These are phyloP conservation scores for Papilio xuthus DNA, from an alignment of 1,140 invertebrate genomes.

Conservation along the genomic window DNA sequence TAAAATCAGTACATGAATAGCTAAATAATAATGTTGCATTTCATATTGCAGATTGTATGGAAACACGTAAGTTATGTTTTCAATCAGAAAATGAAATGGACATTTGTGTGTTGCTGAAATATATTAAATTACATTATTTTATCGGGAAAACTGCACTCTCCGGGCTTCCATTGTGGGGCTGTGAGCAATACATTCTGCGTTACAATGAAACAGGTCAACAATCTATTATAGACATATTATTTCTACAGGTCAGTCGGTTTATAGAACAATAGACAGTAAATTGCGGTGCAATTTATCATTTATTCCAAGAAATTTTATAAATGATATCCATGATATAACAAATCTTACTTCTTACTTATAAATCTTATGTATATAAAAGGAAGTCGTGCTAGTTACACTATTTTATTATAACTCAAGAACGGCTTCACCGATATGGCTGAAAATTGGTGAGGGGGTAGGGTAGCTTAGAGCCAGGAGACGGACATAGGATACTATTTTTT, in stretches of 20 bases:
- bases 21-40: background rate
- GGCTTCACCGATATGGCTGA: too few species aligned
- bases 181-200: background rate
- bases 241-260: background rate
- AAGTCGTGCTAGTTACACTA: too few species aligned
- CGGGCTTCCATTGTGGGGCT: background rate
- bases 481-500: too few species aligned
- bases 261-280: background rate
- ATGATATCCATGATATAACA: background rate
- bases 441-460: too few species aligned
- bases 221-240: slow-evolving; percentile 4
- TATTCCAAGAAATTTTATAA: background rate
- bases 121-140: background rate
- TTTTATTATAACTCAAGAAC: too few species aligned
- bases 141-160: slow-evolving; percentile 9
- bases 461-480: too few species aligned
- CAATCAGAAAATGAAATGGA: slow-evolving; percentile 14
- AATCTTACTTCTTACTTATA: too few species aligned
- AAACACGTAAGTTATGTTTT: background rate
- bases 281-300: background rate
- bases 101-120: slow-evolving; percentile 12
- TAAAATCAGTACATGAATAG: background rate
- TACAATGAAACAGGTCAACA: slow-evolving; percentile 4
- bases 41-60: background rate
- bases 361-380: too few species aligned